Evolutionary conservation across 2,113 vertebrate species (phyloP), one percentile per base, ranked within the genome.

Genomic region (Brienomyrus longianalis): DNA sequence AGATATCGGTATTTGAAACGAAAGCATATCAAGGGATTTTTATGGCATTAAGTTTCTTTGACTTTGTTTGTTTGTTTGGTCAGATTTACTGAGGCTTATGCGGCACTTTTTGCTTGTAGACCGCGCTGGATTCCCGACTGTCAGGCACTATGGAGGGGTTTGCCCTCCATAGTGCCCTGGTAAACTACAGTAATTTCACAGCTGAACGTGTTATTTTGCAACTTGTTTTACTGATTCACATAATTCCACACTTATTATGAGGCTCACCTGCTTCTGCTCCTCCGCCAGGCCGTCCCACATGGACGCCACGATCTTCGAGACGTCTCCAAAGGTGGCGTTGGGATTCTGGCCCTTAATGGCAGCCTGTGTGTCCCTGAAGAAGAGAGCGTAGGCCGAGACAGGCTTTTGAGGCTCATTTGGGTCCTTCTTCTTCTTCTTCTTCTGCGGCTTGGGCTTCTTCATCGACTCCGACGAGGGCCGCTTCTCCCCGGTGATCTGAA

Each of bases 351-450:
- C 98, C 91, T 99, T 99, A 93, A 99, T 99, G 93, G 98, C 98
- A 0, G 98, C 98, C 93, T 99, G 98, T 0, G 98, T 99, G 94
- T 99, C 98, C 92, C 98, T 97, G 96, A 99, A 99, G 94, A 99
- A 99, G 84, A 99, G 97, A 0, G 98, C 98, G 0, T 99, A 99
- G 47, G 98, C 98, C 0, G 98, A 99, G 93, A 99, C 98, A 0
- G 98, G 98, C 93, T 99, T 99, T 95, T 98, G 97, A 0, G 98
- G 98, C 95, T 99, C 97, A 0, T 97, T 97, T 80, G 97, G 97
- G 83, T 97, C 98, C 95, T 98, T 99, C 97, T 99, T 99, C 92
- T 99, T 99, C 96, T 99, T 99, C 94, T 99, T 99, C 95, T 99
- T 99, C 90, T 98, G 98, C 90, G 97, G 98, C 94, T 99, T 99